phyloP scores from a whole-genome alignment of 1,140 invertebrate genomes.

The Caenorhabditis inopinata region DNA sequence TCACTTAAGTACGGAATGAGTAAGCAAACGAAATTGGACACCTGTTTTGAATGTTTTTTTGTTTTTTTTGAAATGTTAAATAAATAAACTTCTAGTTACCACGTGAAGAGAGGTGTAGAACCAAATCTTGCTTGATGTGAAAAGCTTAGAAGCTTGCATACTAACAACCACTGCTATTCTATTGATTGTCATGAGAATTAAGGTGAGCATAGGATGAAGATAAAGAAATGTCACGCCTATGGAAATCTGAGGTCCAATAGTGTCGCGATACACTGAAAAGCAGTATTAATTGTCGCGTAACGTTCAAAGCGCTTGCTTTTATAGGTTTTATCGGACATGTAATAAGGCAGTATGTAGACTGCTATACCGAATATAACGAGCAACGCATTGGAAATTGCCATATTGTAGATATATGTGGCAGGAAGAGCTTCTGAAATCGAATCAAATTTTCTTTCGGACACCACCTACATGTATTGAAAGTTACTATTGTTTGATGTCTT shows the following conservation, averaged over 20 bases:
- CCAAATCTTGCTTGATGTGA: neutral
- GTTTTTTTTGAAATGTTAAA: neutral
- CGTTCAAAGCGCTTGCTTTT: neutral
- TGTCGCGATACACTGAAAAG: neutral
- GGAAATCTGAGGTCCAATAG: neutral
- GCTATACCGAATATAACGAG: neutral
- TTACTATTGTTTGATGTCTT: constrained; percentile 9
- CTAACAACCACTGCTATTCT: neutral
- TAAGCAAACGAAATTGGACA: neutral
- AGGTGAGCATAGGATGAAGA: constrained; percentile 6
- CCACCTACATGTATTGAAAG: no score
- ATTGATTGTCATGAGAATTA: neutral
- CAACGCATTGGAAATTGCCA: neutral
- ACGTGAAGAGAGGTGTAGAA: neutral
- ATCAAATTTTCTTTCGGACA: neutral
- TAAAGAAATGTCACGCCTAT: neutral
- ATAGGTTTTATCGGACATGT: constrained; percentile 11
- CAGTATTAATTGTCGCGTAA: no score
- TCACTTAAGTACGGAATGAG: neutral
- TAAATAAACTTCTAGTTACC: neutral
- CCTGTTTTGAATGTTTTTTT: neutral
- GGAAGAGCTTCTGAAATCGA: neutral
- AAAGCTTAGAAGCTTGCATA: constrained; percentile 2
- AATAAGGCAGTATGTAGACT: constrained; percentile 17
- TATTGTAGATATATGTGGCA: neutral